A percentile compares a stretch with the other conserved stretches of the same genome.
Evolutionary conservation across 2,888 invertebrate species (phyloP).

Genomic region (Adineta ricciae): DNA sequence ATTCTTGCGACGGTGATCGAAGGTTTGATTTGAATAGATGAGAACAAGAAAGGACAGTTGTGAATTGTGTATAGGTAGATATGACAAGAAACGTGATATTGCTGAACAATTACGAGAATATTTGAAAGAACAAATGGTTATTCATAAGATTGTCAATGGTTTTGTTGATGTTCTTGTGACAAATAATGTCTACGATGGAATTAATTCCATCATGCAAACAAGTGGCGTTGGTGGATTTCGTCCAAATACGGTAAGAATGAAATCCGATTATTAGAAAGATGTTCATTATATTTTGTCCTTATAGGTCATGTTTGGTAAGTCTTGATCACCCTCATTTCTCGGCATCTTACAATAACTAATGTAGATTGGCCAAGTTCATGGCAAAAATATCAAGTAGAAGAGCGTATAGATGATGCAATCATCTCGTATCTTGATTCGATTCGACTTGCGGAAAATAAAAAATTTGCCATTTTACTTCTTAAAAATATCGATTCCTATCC

Average conservation of each 20-base stretch:
- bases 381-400: conserved; percentile 68
- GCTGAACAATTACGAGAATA: conserved; percentile 59
- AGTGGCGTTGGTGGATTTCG: conserved; percentile 92
- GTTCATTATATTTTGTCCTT: background rate
- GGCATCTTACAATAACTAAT: background rate
- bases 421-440: conserved; percentile 37
- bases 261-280: no score
- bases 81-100: conserved; percentile 66
- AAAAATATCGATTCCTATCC: conserved; percentile 5
- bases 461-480: background rate
- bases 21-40: conserved; percentile 59
- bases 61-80: background rate
- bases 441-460: conserved; percentile 13
- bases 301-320: background rate
- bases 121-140: conserved; percentile 27
- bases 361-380: conserved; percentile 92
- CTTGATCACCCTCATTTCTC: background rate
- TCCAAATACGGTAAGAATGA: conserved; percentile 76
- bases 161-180: conserved; percentile 88
- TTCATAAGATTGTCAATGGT: conserved; percentile 63
- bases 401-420: conserved; percentile 54
- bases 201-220: conserved; percentile 86
- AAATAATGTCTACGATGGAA: conserved; percentile 71
- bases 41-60: conserved; percentile 50
- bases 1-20: conserved; percentile 73